Evolutionary conservation across 2,797 vertebrate genomes (phyloP).

Genomic region (Gymnodraco acuticeps): DNA sequence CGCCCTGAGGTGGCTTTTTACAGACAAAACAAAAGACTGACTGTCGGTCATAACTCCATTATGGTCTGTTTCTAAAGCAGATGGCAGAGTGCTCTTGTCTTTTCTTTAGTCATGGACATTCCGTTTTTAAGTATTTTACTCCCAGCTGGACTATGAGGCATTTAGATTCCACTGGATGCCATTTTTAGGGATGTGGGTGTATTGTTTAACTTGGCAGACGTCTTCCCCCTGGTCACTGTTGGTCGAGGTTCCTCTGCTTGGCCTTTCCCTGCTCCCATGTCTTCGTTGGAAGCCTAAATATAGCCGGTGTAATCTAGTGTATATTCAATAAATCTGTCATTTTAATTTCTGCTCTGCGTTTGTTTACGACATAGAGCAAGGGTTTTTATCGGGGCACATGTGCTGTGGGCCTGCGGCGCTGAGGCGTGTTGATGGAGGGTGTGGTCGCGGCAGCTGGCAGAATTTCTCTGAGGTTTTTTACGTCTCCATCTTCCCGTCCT

Average conservation of each 20-base stretch:
- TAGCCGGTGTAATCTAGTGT: conserved; percentile 32
- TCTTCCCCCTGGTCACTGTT: conserved; percentile 34
- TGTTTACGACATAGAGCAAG: conserved; percentile 28
- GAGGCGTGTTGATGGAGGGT: conserved; percentile 47
- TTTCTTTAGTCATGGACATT: conserved; percentile 34
- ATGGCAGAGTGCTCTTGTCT: conserved; percentile 25
- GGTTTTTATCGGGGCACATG: conserved; percentile 14
- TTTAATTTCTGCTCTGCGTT: conserved; percentile 42
- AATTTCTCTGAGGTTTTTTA: conserved; percentile 57
- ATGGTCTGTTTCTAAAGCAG: conserved; percentile 16
- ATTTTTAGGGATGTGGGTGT: conserved; percentile 65
- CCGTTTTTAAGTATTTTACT: conserved; percentile 42
- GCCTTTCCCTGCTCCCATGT: conserved; percentile 42
- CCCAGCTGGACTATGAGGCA: conserved; percentile 32
- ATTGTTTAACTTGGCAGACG: conserved; percentile 65
- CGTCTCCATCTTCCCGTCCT: conserved; percentile 43
- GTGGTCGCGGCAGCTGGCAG: conserved; percentile 61
- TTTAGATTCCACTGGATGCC: conserved; percentile 60
- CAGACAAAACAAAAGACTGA: conserved; percentile 28
- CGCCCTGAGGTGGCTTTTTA: background rate
- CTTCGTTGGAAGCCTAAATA: conserved; percentile 62
- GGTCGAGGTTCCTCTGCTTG: conserved; percentile 37
- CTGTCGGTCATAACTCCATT: conserved; percentile 12
- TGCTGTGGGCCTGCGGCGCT: background rate
- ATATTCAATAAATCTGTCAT: conserved; percentile 46